These are phyloP conservation scores for Cacajao melanocephalus DNA, from an alignment of 2,797 vertebrate species.

Conservation along the genomic window DNA sequence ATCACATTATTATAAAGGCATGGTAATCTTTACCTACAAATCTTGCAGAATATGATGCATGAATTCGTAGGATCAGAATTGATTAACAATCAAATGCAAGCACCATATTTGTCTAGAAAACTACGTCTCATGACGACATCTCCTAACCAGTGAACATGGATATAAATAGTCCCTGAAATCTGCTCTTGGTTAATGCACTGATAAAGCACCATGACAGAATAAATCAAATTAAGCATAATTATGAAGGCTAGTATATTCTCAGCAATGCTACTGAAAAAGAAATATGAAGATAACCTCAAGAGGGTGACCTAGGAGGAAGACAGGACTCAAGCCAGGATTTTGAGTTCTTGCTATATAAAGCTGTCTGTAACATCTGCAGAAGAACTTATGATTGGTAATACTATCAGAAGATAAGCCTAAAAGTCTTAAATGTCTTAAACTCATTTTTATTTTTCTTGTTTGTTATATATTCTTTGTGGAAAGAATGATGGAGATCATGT, in stretches of 20 bases:
- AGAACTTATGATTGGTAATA: too few relatives aligned
- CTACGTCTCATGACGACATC: neutral
- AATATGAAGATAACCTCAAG: neutral
- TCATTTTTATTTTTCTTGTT: neutral
- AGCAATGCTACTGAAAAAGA: neutral
- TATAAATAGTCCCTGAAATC: neutral
- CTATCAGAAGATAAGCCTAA: neutral
- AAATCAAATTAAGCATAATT: constrained; percentile 16
- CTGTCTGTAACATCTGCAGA: neutral
- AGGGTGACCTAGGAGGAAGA: neutral
- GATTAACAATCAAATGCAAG: neutral
- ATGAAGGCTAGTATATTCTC: neutral
- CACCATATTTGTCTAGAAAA: neutral
- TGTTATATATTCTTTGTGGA: accelerated
- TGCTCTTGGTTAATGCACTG: neutral
- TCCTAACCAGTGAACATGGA: neutral
- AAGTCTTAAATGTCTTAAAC: neutral
- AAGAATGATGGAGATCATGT: neutral
- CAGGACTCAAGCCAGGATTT: neutral
- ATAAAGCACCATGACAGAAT: neutral
- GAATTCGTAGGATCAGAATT: neutral
- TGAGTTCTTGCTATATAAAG: neutral
- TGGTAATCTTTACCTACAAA: neutral
- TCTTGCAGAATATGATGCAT: neutral
- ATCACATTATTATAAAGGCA: neutral